Percentiles rank a stretch among this genome's conserved stretches.
Evolutionary conservation across 2,888 invertebrate genomes (phyloP).

Genomic region (Blastobasis adustella): DNA sequence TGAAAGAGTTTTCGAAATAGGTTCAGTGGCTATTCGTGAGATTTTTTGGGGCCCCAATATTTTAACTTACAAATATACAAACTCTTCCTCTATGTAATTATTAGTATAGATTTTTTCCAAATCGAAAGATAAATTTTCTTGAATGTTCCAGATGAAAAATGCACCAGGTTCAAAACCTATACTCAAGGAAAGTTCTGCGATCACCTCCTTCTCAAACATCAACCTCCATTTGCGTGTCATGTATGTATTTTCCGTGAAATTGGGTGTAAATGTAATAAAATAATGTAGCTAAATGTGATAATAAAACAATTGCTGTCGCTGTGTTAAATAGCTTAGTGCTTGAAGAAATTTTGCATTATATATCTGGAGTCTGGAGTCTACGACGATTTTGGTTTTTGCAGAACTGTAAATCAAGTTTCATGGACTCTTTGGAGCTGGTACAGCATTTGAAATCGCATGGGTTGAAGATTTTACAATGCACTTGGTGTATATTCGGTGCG

Average conservation of each 20-base stretch:
- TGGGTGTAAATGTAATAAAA: no score
- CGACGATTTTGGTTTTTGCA: no score
- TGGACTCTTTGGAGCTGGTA: conserved; percentile 29
- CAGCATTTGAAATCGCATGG: conserved; percentile 52
- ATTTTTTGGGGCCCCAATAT: no score
- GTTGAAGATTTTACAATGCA: conserved; percentile 57
- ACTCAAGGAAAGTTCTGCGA: conserved; percentile 48
- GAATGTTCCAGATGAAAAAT: conserved; percentile 14
- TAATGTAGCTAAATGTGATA: no score
- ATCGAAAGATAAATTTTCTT: not conserved
- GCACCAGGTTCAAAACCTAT: conserved; percentile 48
- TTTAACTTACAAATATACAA: no score
- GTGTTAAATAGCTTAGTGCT: no score
- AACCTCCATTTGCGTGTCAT: conserved; percentile 30
- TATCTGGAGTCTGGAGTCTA: no score
- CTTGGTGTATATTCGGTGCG: conserved; percentile 55
- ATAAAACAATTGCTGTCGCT: no score
- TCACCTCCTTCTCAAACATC: conserved; percentile 39
- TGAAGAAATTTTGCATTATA: no score
- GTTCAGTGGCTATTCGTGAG: no score
- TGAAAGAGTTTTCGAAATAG: no score
- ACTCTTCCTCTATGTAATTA: not conserved
- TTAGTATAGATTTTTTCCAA: not conserved
- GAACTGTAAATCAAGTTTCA: no score
- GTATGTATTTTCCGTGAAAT: conserved; percentile 33